phyloP scores from a whole-genome alignment of 2,888 invertebrate species.

The Caenorhabditis sinica region DNA sequence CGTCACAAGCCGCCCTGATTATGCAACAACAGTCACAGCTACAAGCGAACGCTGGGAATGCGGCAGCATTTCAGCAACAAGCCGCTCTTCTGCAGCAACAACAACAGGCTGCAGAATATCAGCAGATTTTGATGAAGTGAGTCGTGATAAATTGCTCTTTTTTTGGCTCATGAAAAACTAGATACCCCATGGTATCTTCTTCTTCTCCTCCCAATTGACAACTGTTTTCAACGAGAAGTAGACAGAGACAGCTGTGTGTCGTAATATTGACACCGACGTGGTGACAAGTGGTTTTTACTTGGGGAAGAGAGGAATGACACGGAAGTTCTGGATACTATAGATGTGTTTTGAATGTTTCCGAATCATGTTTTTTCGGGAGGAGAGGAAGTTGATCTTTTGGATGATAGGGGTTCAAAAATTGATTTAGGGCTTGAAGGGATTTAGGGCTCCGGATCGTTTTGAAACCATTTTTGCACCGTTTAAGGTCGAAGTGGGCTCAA shows the following conservation, averaged over 20 bases:
- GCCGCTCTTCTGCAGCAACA: conserved; percentile 72
- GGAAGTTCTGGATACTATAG: conserved; percentile 7
- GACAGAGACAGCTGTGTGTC: conserved; percentile 47
- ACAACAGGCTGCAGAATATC: conserved; percentile 74
- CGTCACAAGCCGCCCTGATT: conserved; percentile 57
- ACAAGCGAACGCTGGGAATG: conserved; percentile 51
- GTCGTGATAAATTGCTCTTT: conserved; percentile 2
- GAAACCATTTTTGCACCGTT: too few species aligned
- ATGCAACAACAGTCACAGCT: conserved; percentile 68
- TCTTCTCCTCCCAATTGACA: conserved; percentile 2
- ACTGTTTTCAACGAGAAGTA: conserved; percentile 13
- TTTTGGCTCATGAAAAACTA: conserved; percentile 5
- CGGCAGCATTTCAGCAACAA: conserved; percentile 70
- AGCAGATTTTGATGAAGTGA: conserved; percentile 75
- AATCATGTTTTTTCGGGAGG: background rate
- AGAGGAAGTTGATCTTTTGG: background rate
- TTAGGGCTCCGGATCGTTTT: too few species aligned
- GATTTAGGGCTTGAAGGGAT: too few species aligned
- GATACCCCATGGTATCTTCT: background rate
- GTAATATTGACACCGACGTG: conserved; percentile 55
- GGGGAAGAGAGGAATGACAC: conserved; percentile 15
- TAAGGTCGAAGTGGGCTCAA: too few species aligned
- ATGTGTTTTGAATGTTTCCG: conserved; percentile 14
- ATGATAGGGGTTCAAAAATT: background rate
- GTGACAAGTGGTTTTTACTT: conserved; percentile 45